A percentile compares a stretch with the other conserved stretches of the same genome.
Evolutionary conservation across 1,140 invertebrate species (phyloP).

Genomic region (Brevipalpus yothersi): DNA sequence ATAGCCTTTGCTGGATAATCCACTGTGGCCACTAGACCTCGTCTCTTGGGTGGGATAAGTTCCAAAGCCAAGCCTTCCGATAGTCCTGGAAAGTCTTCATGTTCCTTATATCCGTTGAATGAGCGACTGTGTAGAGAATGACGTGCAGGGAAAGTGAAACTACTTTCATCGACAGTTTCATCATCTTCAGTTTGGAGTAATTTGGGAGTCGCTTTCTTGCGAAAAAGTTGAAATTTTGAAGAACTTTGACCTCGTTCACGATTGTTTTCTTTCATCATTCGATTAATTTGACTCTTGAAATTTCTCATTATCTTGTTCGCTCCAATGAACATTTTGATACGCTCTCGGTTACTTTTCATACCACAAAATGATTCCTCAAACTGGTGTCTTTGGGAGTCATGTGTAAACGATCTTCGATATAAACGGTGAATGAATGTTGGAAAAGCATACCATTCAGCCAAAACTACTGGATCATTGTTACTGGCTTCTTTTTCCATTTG

Average conservation of each 20-base stretch:
- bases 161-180: neutral
- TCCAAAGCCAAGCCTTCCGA: neutral
- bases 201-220: neutral
- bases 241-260: neutral
- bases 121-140: too few species aligned
- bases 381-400: neutral
- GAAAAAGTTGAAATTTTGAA: neutral
- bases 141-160: neutral
- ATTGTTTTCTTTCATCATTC: neutral
- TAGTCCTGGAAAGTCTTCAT: neutral
- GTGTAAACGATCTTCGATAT: neutral
- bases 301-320: neutral
- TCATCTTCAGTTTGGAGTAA: neutral
- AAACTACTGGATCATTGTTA: neutral
- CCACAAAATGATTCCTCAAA: neutral
- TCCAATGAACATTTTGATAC: neutral
- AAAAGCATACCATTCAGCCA: neutral
- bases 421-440: neutral
- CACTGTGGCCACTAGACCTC: neutral
- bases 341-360: neutral
- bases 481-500: neutral
- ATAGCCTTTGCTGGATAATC: neutral
- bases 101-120: neutral
- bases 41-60: neutral
- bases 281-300: neutral